Percentiles rank a stretch among this genome's conserved stretches.
phyloP scores from a whole-genome alignment of 2,797 vertebrate species.

The Champsocephalus esox region DNA sequence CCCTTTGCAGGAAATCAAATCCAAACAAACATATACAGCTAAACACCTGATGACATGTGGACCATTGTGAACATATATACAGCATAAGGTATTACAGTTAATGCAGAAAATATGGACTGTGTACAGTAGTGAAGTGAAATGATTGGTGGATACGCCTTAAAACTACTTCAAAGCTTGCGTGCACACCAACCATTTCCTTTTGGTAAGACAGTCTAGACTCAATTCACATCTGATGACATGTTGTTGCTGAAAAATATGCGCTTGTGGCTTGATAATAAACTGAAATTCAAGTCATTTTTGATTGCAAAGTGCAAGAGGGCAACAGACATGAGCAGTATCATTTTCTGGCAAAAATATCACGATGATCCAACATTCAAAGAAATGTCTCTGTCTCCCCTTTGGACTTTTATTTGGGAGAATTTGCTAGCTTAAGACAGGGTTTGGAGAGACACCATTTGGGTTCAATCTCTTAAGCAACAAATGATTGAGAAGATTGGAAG shows the following conservation, averaged over 20 bases:
- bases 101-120: constrained; percentile 30
- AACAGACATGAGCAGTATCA: constrained; percentile 7
- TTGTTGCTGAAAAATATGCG: constrained; percentile 25
- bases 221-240: constrained; percentile 40
- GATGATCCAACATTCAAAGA: constrained; percentile 11
- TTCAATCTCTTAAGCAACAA: constrained; percentile 38
- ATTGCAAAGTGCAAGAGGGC: neutral
- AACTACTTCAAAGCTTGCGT: constrained; percentile 42
- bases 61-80: constrained; percentile 39
- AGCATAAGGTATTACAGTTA: constrained; percentile 22
- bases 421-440: constrained; percentile 49
- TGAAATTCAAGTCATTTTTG: constrained; percentile 17
- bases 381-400: constrained; percentile 21
- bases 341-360: constrained; percentile 22
- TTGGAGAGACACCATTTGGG: constrained; percentile 44
- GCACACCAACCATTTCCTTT: constrained; percentile 47
- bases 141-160: constrained; percentile 30
- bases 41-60: constrained; percentile 63
- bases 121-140: constrained; percentile 3
- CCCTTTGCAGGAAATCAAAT: constrained; percentile 63
- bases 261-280: constrained; percentile 34
- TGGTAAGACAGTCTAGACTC: constrained; percentile 45
- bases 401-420: constrained; percentile 31
- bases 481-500: constrained; percentile 11
- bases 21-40: constrained; percentile 55